Evolutionary conservation across 2,888 invertebrate genomes (phyloP), one percentile per base, ranked within the genome.

Genomic region (Ophion ellenae): DNA sequence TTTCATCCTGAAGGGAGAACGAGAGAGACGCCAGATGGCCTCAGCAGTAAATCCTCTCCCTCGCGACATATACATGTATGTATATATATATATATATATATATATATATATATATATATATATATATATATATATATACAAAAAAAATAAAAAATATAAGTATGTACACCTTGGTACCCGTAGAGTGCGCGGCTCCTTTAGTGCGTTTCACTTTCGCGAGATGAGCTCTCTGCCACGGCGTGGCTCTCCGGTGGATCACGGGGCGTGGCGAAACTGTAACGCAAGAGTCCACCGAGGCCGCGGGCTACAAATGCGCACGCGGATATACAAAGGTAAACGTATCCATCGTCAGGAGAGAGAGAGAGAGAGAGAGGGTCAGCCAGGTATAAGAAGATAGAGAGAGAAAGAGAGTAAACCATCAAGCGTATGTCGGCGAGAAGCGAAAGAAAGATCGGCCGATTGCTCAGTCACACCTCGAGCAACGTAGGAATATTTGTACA

Each of bases 141-240:
- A 73, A 66, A 61, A 73, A 66, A 28, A 66, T 28, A 66, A 24
- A 53, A 57, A 36, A 74, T 32, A 40, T 40, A 40, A 40, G 45
- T 82, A 53, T 67, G n/a, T 82, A 82, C 64, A 75, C 36, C 53
- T 69, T 59, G 73, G 79, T 81, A 79, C 79, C 77, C 84, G 77
- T 28, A 45, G 10, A 76, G 85, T 83, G 88, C 88, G 91, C 91
- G 91, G 92, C 92, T 92, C 90, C 91, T 92, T 92, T 92, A 92
- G 92, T 93, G 93, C 93, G 93, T 94, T 94, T 93, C 94, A 94
- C 94, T 94, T 94, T 94, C 93, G 93, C 93, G 93, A 88, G 88
- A 94, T 93, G 94, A 93, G 93, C 91, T 91, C 90, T 91, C 90
- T 11, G 86, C 84, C 73, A 78, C 86, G 81, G 83, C 87, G 87